Base-by-base conservation (phyloP, 2,888 invertebrate species). In the Clistopyga incitator region DNA sequence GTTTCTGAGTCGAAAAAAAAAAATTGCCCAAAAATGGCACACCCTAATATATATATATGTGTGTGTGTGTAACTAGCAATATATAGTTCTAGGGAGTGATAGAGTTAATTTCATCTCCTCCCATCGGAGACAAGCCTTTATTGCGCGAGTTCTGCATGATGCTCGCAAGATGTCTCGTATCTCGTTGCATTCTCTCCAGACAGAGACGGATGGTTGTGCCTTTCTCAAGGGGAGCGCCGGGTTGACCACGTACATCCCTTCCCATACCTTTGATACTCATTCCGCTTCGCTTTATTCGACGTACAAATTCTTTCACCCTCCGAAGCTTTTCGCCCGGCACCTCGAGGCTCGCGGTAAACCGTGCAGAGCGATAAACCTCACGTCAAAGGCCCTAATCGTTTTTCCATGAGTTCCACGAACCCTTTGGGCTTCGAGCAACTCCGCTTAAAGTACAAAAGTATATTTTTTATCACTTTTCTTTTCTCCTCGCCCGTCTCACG, bases 311-410 rank as follows among this genome's bases (percentile, higher is more conserved):
- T 50, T 45, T 59, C 20, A 23, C 70, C 25, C 54, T 65, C 29
- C n/a, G 65, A 54, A 54, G 20, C 54, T 45, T 47, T 65, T 54
- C 65, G 18, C 29, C 38, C 0, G 34, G 61, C 15, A 77, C 77
- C 47, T 56, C 54, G 65, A 65, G 78, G 54, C 38, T 29, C 45
- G 79, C 81, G 78, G 78, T 87, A 88, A 89, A 88, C 88, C 85
- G 86, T 70, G 77, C 61, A 50, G 56, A 67, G 82, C 86, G 87
- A 89, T 89, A 89, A 90, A 88, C 76, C 86, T 88, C 86, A 84
- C 86, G 85, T 85, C 86, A 85, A 87, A 84, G 83, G 42, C 29
- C 78, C 87, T 90, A 90, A 90, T 90, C 88, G 88, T 88, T 90
- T 88, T 86, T 86, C 87, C 88, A 88, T 86, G 89, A 88, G 82